Evolutionary conservation across 2,888 invertebrate genomes (phyloP).

Genomic region (Aphodius granarius): DNA sequence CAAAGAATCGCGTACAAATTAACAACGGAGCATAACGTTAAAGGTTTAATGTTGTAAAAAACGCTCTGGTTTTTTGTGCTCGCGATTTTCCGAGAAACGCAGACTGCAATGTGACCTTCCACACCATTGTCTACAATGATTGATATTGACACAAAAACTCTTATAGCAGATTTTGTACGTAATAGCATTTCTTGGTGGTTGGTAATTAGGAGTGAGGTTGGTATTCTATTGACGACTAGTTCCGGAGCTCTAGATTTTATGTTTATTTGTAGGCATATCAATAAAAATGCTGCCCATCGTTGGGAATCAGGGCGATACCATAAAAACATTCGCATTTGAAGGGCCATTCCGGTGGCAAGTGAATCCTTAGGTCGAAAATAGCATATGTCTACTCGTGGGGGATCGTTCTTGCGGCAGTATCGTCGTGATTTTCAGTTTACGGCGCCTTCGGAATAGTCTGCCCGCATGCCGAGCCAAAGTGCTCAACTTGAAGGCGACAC

Average conservation of each 20-base stretch:
- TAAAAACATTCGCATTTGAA: conserved; percentile 34
- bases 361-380: conserved; percentile 36
- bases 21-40: background rate
- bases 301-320: conserved; percentile 32
- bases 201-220: background rate
- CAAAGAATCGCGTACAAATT: background rate
- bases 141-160: background rate
- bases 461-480: conserved; percentile 33
- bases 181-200: background rate
- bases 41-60: background rate
- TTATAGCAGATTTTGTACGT: background rate
- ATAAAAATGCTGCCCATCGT: conserved; percentile 33
- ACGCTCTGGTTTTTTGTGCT: background rate
- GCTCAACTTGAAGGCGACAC: conserved; percentile 36
- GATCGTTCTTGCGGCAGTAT: conserved; percentile 33
- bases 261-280: conserved; percentile 33
- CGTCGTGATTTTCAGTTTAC: conserved; percentile 39
- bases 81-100: background rate
- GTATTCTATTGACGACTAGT: background rate
- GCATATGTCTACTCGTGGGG: conserved; percentile 38
- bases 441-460: conserved; percentile 37
- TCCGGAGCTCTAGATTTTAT: conserved; percentile 31
- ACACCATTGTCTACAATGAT: background rate
- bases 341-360: conserved; percentile 29
- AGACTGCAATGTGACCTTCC: background rate